These are phyloP conservation scores for Drosophila melanica DNA, from an alignment of 1,140 invertebrate genomes.

Conservation along the genomic window DNA sequence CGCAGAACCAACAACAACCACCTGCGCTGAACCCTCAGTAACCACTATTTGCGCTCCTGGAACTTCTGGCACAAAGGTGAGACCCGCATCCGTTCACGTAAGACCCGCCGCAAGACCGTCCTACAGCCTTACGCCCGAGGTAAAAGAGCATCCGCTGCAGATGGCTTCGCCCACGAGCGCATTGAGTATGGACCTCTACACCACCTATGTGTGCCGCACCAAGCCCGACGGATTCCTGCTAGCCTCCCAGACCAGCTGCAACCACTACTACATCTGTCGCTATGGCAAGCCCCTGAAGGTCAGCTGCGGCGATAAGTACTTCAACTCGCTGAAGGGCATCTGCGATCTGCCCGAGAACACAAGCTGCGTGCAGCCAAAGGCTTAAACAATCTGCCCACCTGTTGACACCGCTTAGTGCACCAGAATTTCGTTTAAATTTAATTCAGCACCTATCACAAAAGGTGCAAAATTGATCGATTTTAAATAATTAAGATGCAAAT, in stretches of 20 bases:
- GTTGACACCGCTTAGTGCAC: constrained; percentile 6
- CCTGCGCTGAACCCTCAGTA: too few species aligned
- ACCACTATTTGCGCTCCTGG: constrained; percentile 24
- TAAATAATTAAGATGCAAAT: constrained; percentile 41
- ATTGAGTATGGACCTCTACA: constrained; percentile 58
- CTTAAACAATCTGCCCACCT: constrained; percentile 16
- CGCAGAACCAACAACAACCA: constrained; percentile 39
- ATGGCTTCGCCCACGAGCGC: constrained; percentile 20
- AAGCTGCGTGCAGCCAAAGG: constrained; percentile 63
- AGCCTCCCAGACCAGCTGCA: constrained; percentile 72
- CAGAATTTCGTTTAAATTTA: constrained; percentile 22
- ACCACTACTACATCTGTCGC: constrained; percentile 76
- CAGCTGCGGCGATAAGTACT: constrained; percentile 70
- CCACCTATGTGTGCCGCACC: constrained; percentile 61
- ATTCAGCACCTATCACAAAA: not conserved
- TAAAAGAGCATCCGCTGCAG: not conserved
- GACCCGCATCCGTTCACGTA: constrained; percentile 1
- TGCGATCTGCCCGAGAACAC: constrained; percentile 78
- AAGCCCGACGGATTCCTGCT: constrained; percentile 76
- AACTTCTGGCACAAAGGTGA: not conserved
- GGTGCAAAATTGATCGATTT: constrained; percentile 3
- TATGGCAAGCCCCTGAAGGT: constrained; percentile 61
- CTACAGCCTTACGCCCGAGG: constrained; percentile 21
- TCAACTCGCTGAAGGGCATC: constrained; percentile 72
- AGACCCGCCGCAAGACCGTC: constrained; percentile 24